Conservation (phyloP, 2,888 invertebrate species). For the Polydrusus cervinus region DNA sequence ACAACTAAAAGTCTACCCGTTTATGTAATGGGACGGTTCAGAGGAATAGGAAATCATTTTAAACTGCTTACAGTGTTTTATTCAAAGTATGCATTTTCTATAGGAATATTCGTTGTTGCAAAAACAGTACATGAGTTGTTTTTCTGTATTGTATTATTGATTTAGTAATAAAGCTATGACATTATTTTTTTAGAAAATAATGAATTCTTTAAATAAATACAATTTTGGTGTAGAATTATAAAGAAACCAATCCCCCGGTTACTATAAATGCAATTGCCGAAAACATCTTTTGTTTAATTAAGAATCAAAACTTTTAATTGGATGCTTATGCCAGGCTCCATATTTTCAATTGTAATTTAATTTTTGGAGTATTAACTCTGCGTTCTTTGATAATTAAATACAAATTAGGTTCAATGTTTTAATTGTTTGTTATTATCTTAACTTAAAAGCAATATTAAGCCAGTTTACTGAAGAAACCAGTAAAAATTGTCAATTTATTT, state of each 20-base stretch:
- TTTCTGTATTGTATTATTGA: no score
- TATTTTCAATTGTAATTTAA: slow-evolving; percentile 14
- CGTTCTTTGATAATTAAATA: slow-evolving; percentile 4
- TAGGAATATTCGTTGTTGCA: no score
- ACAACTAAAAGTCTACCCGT: no score
- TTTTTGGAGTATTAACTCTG: not conserved
- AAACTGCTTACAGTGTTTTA: no score
- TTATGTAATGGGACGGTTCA: no score
- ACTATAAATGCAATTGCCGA: not conserved
- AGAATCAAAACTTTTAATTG: slow-evolving; percentile 17
- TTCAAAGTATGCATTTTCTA: no score
- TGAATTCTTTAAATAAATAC: no score
- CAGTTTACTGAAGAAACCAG: not conserved
- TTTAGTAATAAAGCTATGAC: no score
- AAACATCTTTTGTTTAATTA: slow-evolving; percentile 3
- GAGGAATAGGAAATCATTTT: no score
- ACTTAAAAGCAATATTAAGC: not conserved
- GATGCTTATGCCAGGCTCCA: not conserved
- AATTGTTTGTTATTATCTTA: not conserved
- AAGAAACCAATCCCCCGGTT: not conserved
- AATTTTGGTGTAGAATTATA: no score
- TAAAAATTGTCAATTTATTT: no score
- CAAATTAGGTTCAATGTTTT: not conserved
- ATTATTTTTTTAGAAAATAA: not conserved
- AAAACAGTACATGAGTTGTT: no score